These are phyloP conservation scores for Caenorhabditis elegans DNA, from an alignment of 1,140 invertebrate genomes.

Conservation along the genomic window DNA sequence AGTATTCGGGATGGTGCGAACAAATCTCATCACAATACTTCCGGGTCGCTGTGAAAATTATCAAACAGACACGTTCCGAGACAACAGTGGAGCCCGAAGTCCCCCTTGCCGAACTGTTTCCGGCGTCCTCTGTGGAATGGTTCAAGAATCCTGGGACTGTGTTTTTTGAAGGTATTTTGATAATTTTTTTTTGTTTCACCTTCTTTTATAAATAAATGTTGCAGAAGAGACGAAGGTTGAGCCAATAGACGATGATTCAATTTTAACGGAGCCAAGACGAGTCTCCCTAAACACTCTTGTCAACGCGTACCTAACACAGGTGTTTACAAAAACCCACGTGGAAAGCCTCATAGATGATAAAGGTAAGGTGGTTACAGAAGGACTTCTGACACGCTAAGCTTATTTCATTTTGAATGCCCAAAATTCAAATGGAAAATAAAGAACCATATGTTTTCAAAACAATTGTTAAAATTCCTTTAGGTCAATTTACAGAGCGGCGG, in stretches of 20 bases:
- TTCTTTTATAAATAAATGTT: not conserved
- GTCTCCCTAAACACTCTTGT: not conserved
- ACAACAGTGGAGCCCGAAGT: conserved; percentile 53
- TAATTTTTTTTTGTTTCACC: not conserved
- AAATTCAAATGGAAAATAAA: too few relatives aligned
- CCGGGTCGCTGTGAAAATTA: conserved; percentile 36
- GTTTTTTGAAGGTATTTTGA: not conserved
- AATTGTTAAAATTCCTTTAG: too few relatives aligned
- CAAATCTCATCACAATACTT: conserved; percentile 47
- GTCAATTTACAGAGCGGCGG: too few relatives aligned
- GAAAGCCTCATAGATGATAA: not conserved
- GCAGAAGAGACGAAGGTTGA: not conserved
- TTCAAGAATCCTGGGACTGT: not conserved
- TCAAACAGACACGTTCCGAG: conserved; percentile 49
- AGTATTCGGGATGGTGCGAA: conserved; percentile 57
- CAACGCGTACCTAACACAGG: not conserved
- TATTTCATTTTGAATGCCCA: too few relatives aligned
- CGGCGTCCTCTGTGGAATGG: conserved; percentile 41
- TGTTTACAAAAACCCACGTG: not conserved
- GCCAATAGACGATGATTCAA: not conserved
- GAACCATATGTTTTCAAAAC: too few relatives aligned
- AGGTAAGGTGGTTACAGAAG: not conserved
- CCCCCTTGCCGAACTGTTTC: conserved; percentile 45
- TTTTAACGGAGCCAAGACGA: not conserved
- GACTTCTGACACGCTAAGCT: too few relatives aligned